A percentile compares a stretch with the other conserved stretches of the same genome.
phyloP scores from a whole-genome alignment of 1,140 invertebrate genomes.

The Hesperophylax magnus region DNA sequence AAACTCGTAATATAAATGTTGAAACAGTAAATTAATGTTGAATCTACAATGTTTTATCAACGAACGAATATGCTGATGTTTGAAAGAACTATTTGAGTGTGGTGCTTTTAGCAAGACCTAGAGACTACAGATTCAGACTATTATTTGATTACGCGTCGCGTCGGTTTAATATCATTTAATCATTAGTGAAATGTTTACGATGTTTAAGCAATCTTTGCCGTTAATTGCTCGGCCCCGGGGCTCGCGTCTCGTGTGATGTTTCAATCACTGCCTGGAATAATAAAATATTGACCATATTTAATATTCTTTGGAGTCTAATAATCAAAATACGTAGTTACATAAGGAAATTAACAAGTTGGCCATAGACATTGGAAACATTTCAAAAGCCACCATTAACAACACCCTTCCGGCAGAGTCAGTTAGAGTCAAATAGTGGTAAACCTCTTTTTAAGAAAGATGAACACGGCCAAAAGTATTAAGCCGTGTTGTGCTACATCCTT shows the following conservation, averaged over 20 bases:
- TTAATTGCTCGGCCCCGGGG: conserved; percentile 2
- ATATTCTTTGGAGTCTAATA: neutral
- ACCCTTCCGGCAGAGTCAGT: too few relatives aligned
- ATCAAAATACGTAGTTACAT: neutral
- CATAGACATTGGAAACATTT: too few relatives aligned
- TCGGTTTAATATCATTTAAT: neutral
- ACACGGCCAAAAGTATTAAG: neutral
- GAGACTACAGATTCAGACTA: too few relatives aligned
- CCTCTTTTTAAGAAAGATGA: neutral
- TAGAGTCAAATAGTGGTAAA: neutral
- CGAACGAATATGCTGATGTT: neutral
- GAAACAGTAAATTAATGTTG: neutral
- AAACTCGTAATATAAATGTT: neutral
- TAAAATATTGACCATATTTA: neutral
- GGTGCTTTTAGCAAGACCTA: too few relatives aligned
- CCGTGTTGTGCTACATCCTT: too few relatives aligned
- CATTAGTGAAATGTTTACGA: neutral
- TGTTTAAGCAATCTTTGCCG: neutral
- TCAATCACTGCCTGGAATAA: neutral
- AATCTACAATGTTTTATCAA: neutral
- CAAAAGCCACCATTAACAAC: too few relatives aligned
- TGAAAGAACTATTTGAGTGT: neutral
- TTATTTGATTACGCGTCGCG: neutral
- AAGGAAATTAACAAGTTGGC: neutral
- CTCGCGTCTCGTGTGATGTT: neutral